These are phyloP conservation scores for Gila robusta DNA, from an alignment of 2,797 vertebrate species.

Conservation along the genomic window DNA sequence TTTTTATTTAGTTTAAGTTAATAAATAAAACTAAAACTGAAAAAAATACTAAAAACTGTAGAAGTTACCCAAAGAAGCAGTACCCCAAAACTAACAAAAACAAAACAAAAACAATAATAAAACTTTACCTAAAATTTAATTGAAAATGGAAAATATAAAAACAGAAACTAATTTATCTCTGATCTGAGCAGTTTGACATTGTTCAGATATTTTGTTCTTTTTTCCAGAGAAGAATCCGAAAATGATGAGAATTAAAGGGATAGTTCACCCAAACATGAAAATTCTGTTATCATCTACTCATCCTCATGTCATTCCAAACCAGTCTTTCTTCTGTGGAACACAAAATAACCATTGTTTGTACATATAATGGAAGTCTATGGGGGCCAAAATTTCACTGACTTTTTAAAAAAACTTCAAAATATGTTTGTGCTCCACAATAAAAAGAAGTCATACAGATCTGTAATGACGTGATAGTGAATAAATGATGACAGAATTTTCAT, in stretches of 20 bases:
- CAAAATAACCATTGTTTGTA: not conserved
- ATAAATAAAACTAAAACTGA: not conserved
- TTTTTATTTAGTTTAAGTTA: not conserved
- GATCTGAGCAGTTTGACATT: too few species aligned
- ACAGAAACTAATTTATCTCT: not conserved
- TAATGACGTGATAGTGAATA: not conserved
- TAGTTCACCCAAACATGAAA: not conserved
- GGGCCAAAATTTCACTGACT: not conserved
- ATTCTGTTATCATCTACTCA: not conserved
- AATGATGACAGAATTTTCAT: not conserved
- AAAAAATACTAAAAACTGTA: not conserved
- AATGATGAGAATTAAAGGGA: not conserved
- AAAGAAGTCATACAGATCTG: not conserved
- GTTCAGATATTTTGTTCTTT: not conserved
- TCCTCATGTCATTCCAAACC: not conserved
- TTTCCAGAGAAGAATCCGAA: not conserved
- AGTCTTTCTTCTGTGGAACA: not conserved
- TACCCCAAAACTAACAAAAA: not conserved
- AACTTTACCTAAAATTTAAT: not conserved
- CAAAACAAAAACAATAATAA: not conserved
- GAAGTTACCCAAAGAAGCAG: not conserved
- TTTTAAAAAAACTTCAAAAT: not conserved
- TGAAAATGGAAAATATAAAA: not conserved
- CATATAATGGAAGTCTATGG: conserved; percentile 5
- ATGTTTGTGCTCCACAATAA: not conserved